Percentiles rank a stretch among this genome's conserved stretches.
Evolutionary conservation across 2,888 invertebrate species (phyloP).

Genomic region (Tetramorium bicarinatum): DNA sequence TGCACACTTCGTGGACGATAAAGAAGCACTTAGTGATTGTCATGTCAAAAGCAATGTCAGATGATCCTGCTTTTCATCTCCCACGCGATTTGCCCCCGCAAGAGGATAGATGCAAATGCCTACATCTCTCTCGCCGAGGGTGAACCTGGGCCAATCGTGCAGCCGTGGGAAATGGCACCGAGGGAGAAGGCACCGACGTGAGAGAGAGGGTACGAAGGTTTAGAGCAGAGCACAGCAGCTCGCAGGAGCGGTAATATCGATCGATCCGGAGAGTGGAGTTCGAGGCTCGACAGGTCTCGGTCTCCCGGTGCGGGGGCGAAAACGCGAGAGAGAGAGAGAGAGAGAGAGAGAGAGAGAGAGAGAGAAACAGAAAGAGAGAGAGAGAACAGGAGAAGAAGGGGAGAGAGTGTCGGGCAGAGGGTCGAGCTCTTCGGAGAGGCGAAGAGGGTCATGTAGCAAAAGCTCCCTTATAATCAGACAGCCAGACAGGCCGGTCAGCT

Average conservation of each 20-base stretch:
- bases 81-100: background rate
- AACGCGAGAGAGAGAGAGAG: background rate
- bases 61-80: background rate
- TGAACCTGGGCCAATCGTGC: conserved; percentile 28
- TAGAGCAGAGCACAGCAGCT: conserved; percentile 73
- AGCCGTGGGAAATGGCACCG: background rate
- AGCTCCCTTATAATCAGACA: conserved; percentile 75
- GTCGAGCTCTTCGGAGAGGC: conserved; percentile 20
- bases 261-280: conserved; percentile 77
- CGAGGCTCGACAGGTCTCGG: conserved; percentile 72
- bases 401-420: conserved; percentile 15
- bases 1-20: background rate
- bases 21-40: background rate
- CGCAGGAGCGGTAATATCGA: conserved; percentile 86
- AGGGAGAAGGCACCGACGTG: conserved; percentile 43
- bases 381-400: conserved; percentile 26
- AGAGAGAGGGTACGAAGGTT: conserved; percentile 64
- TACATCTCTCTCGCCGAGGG: background rate
- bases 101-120: background rate
- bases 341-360: background rate
- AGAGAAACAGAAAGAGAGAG: conserved; percentile 1
- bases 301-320: conserved; percentile 59
- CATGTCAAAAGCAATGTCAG: background rate
- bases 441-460: conserved; percentile 65
- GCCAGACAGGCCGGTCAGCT: conserved; percentile 66